phyloP scores from a whole-genome alignment of 1,140 invertebrate genomes.

The Antheraea mylitta region DNA sequence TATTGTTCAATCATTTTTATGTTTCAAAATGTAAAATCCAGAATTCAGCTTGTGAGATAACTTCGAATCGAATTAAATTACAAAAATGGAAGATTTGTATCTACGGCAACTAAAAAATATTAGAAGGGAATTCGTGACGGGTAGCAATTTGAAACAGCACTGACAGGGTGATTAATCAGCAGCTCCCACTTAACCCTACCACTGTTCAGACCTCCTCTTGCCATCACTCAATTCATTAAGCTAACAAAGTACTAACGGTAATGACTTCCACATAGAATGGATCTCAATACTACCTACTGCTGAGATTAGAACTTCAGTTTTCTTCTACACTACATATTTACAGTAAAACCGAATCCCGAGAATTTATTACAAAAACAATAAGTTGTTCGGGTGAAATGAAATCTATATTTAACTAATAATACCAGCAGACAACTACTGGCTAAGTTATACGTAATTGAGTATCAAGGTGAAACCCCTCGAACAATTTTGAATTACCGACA shows the following conservation, averaged over 20 bases:
- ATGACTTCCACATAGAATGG: conserved; percentile 60
- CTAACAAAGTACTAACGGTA: conserved; percentile 72
- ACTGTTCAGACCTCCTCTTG: conserved; percentile 61
- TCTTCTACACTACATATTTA: background rate
- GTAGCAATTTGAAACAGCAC: conserved; percentile 69
- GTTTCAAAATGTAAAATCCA: too few relatives aligned
- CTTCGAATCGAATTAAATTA: background rate
- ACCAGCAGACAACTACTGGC: conserved; percentile 28
- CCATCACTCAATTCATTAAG: conserved; percentile 77
- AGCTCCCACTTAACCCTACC: conserved; percentile 71
- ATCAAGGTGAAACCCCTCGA: conserved; percentile 42
- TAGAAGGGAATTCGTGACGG: conserved; percentile 61
- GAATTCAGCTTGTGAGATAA: too few relatives aligned
- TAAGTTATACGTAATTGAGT: conserved; percentile 40
- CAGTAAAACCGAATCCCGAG: background rate
- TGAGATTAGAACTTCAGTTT: conserved; percentile 35
- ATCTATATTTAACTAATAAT: conserved; percentile 16
- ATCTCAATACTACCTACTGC: conserved; percentile 43
- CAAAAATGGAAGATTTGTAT: background rate
- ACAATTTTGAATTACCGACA: conserved; percentile 65
- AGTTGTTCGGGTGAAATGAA: background rate
- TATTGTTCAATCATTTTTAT: too few relatives aligned
- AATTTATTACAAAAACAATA: background rate
- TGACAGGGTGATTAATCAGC: conserved; percentile 75
- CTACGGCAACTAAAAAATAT: conserved; percentile 43